These are phyloP conservation scores for Drosophila kuntzei DNA, from an alignment of 2,888 invertebrate genomes.

Conservation along the genomic window DNA sequence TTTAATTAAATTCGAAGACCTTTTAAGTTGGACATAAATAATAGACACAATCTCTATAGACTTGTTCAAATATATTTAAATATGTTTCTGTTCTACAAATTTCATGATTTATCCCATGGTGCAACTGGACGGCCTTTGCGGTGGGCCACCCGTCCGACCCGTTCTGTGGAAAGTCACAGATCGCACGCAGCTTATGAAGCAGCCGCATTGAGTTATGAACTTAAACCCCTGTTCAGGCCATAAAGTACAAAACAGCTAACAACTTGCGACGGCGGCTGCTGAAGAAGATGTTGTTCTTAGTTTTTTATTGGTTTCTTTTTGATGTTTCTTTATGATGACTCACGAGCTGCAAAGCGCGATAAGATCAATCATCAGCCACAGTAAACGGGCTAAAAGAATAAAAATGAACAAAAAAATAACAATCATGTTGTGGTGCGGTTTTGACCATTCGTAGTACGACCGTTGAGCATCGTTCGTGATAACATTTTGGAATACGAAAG, in stretches of 20 bases:
- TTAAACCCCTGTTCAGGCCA: conserved; percentile 62
- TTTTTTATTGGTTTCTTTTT: conserved; percentile 22
- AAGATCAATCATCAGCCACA: conserved; percentile 73
- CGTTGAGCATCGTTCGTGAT: conserved; percentile 53
- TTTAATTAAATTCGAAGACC: no score
- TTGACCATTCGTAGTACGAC: conserved; percentile 23
- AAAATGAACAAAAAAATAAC: conserved; percentile 8
- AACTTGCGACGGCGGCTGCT: conserved; percentile 65
- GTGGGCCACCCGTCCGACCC: conserved; percentile 54
- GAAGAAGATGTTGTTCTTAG: conserved; percentile 57
- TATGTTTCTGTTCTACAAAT: background rate
- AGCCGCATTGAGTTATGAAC: conserved; percentile 77
- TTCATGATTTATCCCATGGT: conserved; percentile 26
- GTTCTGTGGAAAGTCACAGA: conserved; percentile 49
- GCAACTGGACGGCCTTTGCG: conserved; percentile 64
- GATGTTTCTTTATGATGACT: conserved; percentile 64
- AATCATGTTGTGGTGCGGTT: conserved; percentile 47
- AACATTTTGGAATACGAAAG: conserved; percentile 79
- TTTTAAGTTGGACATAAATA: background rate
- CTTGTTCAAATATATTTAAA: background rate
- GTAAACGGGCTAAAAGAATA: conserved; percentile 32
- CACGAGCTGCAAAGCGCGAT: conserved; percentile 66
- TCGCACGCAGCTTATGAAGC: conserved; percentile 61
- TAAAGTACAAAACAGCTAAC: conserved; percentile 76
- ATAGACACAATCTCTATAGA: background rate